Evolutionary conservation across 1,140 invertebrate genomes (phyloP).

Genomic region (Papilio glaucus): DNA sequence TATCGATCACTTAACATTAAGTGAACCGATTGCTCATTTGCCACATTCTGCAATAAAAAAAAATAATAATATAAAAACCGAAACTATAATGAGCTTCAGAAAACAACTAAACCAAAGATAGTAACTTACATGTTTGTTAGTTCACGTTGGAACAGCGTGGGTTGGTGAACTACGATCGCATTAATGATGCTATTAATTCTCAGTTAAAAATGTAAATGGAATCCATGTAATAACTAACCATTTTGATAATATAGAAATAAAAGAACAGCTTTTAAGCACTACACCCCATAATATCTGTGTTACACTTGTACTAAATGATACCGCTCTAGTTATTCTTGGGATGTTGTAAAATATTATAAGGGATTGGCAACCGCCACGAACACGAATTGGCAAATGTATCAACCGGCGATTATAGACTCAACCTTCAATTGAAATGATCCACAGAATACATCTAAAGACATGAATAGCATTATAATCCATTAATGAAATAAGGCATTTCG

Average conservation of each 20-base stretch:
- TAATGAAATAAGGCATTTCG: not conserved
- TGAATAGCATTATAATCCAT: not conserved
- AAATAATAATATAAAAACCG: too few relatives aligned
- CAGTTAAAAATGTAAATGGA: too few relatives aligned
- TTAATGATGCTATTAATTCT: conserved; percentile 20
- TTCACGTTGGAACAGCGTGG: conserved; percentile 3
- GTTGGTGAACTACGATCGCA: conserved; percentile 11
- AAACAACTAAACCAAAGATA: not conserved
- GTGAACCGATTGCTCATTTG: too few relatives aligned
- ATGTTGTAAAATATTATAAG: too few relatives aligned
- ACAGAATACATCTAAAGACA: not conserved
- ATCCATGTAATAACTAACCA: not conserved
- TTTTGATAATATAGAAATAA: not conserved
- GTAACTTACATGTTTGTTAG: conserved; percentile 11
- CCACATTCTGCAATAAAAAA: too few relatives aligned
- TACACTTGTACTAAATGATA: too few relatives aligned
- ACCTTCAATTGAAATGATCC: not conserved
- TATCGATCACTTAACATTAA: too few relatives aligned
- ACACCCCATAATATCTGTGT: too few relatives aligned
- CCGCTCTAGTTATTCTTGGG: too few relatives aligned
- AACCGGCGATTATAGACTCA: not conserved
- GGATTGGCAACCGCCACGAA: too few relatives aligned
- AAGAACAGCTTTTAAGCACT: too few relatives aligned
- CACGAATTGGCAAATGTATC: not conserved
- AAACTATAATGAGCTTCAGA: not conserved